phyloP scores from a whole-genome alignment of 2,888 invertebrate genomes.

The Meandrusa payeni region DNA sequence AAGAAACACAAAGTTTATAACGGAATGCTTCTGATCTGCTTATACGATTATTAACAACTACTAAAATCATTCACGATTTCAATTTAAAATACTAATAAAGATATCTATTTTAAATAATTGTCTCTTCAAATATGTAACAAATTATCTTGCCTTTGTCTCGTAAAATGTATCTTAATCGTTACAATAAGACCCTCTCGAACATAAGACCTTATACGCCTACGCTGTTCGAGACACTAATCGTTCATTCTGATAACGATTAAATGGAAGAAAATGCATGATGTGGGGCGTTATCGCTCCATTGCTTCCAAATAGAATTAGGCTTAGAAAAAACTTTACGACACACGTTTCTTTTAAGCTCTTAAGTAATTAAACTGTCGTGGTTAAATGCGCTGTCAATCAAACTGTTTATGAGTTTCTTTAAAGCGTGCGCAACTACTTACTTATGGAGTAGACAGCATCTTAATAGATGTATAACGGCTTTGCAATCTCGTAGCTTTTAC shows the following conservation, averaged over 20 bases:
- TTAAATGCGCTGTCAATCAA: slow-evolving; percentile 25
- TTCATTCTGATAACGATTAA: slow-evolving; percentile 70
- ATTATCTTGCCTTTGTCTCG: slow-evolving; percentile 20
- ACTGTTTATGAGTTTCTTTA: slow-evolving; percentile 17
- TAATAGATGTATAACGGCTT: slow-evolving; percentile 2
- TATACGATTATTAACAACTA: too few relatives aligned
- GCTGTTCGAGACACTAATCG: slow-evolving; percentile 62
- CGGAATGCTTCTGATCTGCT: too few relatives aligned
- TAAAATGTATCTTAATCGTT: slow-evolving; percentile 24
- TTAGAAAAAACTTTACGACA: slow-evolving; percentile 45
- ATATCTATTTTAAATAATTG: slow-evolving; percentile 12
- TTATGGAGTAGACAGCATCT: background rate
- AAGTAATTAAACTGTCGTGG: slow-evolving; percentile 25
- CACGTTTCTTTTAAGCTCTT: slow-evolving; percentile 23
- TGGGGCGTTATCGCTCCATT: slow-evolving; percentile 61
- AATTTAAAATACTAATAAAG: slow-evolving; percentile 5
- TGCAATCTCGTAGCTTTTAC: too few relatives aligned
- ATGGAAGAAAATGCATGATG: slow-evolving; percentile 65
- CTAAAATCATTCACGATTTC: slow-evolving; percentile 4
- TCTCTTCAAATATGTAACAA: slow-evolving; percentile 9
- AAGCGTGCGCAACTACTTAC: background rate
- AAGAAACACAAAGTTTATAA: too few relatives aligned
- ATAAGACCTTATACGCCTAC: slow-evolving; percentile 61
- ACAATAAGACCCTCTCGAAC: slow-evolving; percentile 28
- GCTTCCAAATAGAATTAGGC: slow-evolving; percentile 62